These are phyloP conservation scores for Zoanthus sansibaricus DNA, from an alignment of 92 coral and sea anemone species.

Conservation along the genomic window DNA sequence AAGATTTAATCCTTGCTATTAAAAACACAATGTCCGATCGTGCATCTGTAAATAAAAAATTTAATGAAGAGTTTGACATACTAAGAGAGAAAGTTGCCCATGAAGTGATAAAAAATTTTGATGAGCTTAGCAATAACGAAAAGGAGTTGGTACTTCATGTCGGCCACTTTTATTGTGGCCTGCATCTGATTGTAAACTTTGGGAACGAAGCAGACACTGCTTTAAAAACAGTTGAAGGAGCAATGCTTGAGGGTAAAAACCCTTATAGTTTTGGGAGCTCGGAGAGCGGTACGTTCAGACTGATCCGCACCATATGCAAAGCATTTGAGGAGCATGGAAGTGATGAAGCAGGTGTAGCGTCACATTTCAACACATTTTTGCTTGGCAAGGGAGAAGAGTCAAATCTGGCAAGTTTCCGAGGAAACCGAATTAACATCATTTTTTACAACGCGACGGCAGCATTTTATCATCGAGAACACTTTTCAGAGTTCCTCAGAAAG, in stretches of 20 bases:
- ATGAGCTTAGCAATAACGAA: background rate
- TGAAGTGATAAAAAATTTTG: background rate
- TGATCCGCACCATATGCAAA: background rate
- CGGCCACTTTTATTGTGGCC: constrained; percentile 7
- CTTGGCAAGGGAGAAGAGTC: constrained; percentile 3
- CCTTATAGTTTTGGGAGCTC: constrained; percentile 10
- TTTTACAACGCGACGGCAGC: constrained; percentile 4
- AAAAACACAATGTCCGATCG: constrained; percentile 4
- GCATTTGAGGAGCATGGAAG: background rate
- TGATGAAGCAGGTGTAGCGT: constrained; percentile 18
- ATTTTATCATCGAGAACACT: constrained; percentile 12
- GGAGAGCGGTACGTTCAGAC: background rate
- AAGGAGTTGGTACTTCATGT: background rate
- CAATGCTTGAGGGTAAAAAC: constrained; percentile 2
- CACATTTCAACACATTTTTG: constrained; percentile 8
- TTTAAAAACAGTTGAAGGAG: constrained; percentile 2
- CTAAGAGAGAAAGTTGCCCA: background rate
- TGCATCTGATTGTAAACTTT: constrained; percentile 7
- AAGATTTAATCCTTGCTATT: background rate
- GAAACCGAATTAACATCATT: constrained; percentile 6
- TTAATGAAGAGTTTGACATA: constrained; percentile 1
- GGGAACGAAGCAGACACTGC: constrained; percentile 6
- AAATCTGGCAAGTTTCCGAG: constrained; percentile 28
- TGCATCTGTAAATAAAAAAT: constrained; percentile 8
- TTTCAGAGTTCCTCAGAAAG: constrained; percentile 3